Conservation (phyloP, 2,888 invertebrate species). For the Tetrapedia diversipes region DNA sequence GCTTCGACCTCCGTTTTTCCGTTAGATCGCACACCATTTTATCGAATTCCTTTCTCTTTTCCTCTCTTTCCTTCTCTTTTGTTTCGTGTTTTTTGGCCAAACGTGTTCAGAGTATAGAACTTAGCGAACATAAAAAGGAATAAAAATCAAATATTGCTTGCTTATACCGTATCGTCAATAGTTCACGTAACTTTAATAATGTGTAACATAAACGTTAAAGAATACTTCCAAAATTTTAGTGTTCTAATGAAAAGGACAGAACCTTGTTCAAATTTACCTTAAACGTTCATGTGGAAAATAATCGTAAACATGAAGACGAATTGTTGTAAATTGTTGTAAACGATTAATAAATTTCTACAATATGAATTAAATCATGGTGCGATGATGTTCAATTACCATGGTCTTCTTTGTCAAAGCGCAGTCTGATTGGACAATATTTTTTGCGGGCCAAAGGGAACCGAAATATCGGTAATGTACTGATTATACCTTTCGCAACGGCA, state of each 20-base stretch:
- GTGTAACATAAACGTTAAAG: too few species aligned
- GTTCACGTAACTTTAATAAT: too few species aligned
- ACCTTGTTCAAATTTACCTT: too few species aligned
- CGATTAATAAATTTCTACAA: too few species aligned
- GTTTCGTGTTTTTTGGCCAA: slow-evolving; percentile 23
- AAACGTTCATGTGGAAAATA: too few species aligned
- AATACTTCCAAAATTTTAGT: too few species aligned
- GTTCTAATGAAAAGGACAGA: too few species aligned
- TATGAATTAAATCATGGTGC: too few species aligned
- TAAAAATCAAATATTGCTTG: neutral
- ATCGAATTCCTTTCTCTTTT: slow-evolving; percentile 22
- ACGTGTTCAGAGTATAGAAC: slow-evolving; percentile 2
- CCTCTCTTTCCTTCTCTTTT: neutral
- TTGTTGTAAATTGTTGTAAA: too few species aligned
- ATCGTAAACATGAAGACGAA: too few species aligned
- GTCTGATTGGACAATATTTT: slow-evolving; percentile 38
- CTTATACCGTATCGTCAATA: too few species aligned
- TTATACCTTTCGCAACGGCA: slow-evolving; percentile 49
- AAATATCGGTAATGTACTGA: slow-evolving; percentile 52
- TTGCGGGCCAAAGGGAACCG: neutral
- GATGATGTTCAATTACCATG: slow-evolving; percentile 11
- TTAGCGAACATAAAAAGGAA: slow-evolving; percentile 19
- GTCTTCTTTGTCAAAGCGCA: slow-evolving; percentile 7
- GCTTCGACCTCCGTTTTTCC: slow-evolving; percentile 12
- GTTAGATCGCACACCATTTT: slow-evolving; percentile 14